phyloP scores from a whole-genome alignment of 2,888 invertebrate species.

The Gibbula magus region DNA sequence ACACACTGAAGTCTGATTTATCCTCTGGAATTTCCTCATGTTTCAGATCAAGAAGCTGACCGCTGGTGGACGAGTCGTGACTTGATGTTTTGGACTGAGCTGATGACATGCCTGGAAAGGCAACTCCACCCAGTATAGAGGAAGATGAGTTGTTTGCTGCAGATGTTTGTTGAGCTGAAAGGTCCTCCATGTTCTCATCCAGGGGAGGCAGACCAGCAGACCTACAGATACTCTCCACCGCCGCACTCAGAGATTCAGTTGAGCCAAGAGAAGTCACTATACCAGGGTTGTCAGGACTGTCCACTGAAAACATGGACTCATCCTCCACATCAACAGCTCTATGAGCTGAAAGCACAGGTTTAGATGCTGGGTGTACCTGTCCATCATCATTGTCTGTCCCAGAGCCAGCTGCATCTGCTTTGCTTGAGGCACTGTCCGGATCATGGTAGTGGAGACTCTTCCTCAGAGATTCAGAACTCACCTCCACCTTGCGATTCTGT shows the following conservation, averaged over 20 bases:
- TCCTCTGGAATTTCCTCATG: not conserved
- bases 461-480: slow-evolving; percentile 16
- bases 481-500: not conserved
- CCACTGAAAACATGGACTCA: not conserved
- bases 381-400: not conserved
- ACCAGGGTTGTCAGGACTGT: not conserved
- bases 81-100: not conserved
- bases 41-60: not conserved
- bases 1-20: not conserved
- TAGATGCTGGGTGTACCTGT: not conserved
- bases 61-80: too few species aligned
- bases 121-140: slow-evolving; percentile 5
- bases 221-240: slow-evolving; percentile 23
- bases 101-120: slow-evolving; percentile 20
- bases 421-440: not conserved
- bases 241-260: slow-evolving; percentile 14
- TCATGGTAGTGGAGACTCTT: slow-evolving; percentile 3
- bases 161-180: not conserved
- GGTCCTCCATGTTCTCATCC: not conserved
- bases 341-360: not conserved
- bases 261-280: not conserved
- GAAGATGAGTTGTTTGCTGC: not conserved
- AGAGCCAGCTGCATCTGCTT: not conserved
- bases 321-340: not conserved
- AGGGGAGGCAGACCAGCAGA: slow-evolving; percentile 25